These are phyloP conservation scores for Leucania comma DNA, from an alignment of 2,888 invertebrate genomes.

Conservation along the genomic window DNA sequence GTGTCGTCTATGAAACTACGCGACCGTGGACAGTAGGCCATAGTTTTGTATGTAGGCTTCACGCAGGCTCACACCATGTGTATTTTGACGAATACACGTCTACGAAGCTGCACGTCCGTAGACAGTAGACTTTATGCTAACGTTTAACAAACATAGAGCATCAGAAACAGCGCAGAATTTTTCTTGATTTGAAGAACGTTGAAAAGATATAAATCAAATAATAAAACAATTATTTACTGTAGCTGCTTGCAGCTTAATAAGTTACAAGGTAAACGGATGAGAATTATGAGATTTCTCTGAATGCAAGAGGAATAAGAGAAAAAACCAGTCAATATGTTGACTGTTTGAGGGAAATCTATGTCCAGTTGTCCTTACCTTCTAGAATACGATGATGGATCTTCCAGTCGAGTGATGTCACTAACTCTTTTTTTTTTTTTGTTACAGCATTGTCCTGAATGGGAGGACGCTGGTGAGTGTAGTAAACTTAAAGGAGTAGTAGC, in stretches of 20 bases:
- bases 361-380: neutral
- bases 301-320: too few species aligned
- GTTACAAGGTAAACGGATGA: neutral
- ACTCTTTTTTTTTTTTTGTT: constrained; percentile 11
- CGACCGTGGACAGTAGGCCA: too few species aligned
- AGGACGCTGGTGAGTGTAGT: constrained; percentile 26
- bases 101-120: too few species aligned
- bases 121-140: neutral
- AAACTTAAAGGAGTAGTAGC: constrained; percentile 26
- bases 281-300: neutral
- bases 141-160: neutral
- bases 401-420: neutral
- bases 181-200: too few species aligned
- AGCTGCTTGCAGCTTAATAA: neutral
- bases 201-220: neutral
- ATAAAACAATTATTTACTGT: neutral
- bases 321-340: neutral
- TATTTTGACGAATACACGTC: too few species aligned
- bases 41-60: too few species aligned
- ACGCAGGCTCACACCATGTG: too few species aligned
- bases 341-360: neutral
- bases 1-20: too few species aligned
- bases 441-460: constrained; percentile 53
- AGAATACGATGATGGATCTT: neutral
- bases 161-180: too few species aligned